Evolutionary conservation across 2,113 vertebrate genomes (phyloP), one percentile per base, ranked within the genome.

Genomic region (Nasalis larvatus): DNA sequence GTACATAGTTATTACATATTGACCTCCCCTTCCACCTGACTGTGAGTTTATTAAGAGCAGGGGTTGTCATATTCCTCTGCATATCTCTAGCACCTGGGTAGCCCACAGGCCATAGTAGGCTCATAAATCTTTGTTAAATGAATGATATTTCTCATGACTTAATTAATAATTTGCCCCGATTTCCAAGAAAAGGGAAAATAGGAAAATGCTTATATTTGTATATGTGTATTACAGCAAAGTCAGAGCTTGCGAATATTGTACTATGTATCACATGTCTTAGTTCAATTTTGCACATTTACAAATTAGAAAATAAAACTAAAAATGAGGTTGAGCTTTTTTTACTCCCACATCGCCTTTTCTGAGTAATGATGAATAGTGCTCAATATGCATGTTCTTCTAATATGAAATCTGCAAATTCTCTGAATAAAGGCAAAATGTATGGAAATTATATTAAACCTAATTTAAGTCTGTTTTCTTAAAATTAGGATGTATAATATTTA

Each of bases 381-480:
- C 85, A 96, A 54, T 58, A 89, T 40, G 78, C 45, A 56, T 92
- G 49, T 20, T 94, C 45, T 91, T 82, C 92, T 90, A 76, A 96
- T 76, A 78, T 54, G 68, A 97, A 97, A 95, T 93, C 89, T 95
- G 77, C 86, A 96, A 84, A 88, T 78, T 97, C 89, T 81, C 80
- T 71, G 85, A 96, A 73, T 89, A 71, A 86, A 98, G 73, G 49
- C 52, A 97, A 97, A 98, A 98, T 89, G 73, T 95, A 97, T 97
- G 96, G 81, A 91, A 95, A 74, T 92, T 95, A 91, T 69, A 95
- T 82, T 45, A 97, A 97, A 94, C 94, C 83, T 68, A 87, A 80
- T 96, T 95, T 98, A 89, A 95, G 76, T 88, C 76, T 98, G 95
- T 90, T 91, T 94, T 89, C 95, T 95, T 98, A 97, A 97, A 97